Evolutionary conservation across 2,797 vertebrate genomes (phyloP), one percentile per base, ranked within the genome.

Genomic region (Neopelma chrysocephalum): DNA sequence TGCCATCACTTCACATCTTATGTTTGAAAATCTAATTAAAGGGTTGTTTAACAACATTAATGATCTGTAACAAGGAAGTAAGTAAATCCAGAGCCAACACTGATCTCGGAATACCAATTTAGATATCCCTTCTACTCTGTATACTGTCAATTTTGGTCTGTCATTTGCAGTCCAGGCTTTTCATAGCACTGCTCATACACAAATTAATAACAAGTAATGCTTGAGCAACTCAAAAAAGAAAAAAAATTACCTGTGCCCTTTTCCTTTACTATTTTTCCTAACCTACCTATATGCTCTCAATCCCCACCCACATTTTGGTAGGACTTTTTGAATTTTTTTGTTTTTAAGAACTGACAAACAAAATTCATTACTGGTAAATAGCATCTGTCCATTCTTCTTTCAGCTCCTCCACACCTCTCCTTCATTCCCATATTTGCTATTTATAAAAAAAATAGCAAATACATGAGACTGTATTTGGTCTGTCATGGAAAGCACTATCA

Each of bases 61-160:
- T 76, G 89, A 78, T 43, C 82, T 56, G n/a, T 94, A 94, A 94
- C 73, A 91, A 96, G 94, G 94, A 91, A 94, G 90, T 93, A 95
- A 95, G 84, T 61, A 96, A 93, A 86, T 81, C 91, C 89, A 96
- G 95, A 94, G 58, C 70, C 93, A 95, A 66, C 73, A 50, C 31
- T 83, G 66, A 86, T 91, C 93, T 93, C 4, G 0, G 86, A 96
- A 95, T 73, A 94, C 70, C 62, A 70, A 90, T 91, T 96, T 76
- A 94, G 73, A 70, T 17, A 76, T 58, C 32, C 15, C 36, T 82
- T 75, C 82, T 79, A 76, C 65, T 96, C 92, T 87, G 73, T 88
- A 87, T 56, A 70, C 48, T 91, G 92, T 94, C 94, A 95, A 90
- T 53, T 88, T 69, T 38, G 40, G 61, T 51, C 69, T 79, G 66